Evolutionary conservation across 2,113 vertebrate species (phyloP).

Genomic region (Larimichthys crocea): DNA sequence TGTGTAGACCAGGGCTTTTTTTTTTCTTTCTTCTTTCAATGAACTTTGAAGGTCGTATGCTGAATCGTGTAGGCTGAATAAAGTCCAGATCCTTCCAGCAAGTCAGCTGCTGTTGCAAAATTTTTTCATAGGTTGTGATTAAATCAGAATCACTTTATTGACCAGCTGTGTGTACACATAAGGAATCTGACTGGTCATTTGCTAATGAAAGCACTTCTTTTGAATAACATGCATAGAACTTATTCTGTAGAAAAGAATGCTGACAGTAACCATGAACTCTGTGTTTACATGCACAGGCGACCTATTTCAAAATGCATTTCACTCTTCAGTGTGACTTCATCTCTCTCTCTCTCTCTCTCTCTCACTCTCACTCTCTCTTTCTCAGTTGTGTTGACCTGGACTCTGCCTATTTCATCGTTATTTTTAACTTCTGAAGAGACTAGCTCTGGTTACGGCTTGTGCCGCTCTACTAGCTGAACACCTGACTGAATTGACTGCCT

Average conservation of each 20-base stretch:
- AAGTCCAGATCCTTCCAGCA: not conserved
- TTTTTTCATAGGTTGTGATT: not conserved
- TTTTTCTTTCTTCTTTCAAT: too few species aligned
- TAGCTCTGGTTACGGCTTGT: constrained; percentile 78
- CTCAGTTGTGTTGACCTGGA: constrained; percentile 29
- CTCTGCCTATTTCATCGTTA: constrained; percentile 72
- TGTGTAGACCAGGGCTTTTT: too few species aligned
- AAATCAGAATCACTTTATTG: not conserved
- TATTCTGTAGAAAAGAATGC: not conserved
- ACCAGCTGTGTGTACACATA: too few species aligned
- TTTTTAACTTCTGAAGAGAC: constrained; percentile 78
- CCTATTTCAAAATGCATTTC: constrained; percentile 36
- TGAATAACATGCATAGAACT: not conserved
- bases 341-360: constrained; percentile 7
- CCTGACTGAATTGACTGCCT: constrained; percentile 52
- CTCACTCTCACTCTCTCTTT: not conserved
- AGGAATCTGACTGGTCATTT: too few species aligned
- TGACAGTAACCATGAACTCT: not conserved
- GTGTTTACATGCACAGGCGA: constrained; percentile 33
- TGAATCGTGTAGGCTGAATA: not conserved
- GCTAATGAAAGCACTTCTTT: not conserved
- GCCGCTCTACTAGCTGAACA: constrained; percentile 23
- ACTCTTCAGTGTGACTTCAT: constrained; percentile 7
- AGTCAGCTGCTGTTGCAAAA: not conserved
- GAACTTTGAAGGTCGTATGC: too few species aligned